Evolutionary conservation across 2,797 vertebrate species (phyloP).

Genomic region (Xenops minutus): DNA sequence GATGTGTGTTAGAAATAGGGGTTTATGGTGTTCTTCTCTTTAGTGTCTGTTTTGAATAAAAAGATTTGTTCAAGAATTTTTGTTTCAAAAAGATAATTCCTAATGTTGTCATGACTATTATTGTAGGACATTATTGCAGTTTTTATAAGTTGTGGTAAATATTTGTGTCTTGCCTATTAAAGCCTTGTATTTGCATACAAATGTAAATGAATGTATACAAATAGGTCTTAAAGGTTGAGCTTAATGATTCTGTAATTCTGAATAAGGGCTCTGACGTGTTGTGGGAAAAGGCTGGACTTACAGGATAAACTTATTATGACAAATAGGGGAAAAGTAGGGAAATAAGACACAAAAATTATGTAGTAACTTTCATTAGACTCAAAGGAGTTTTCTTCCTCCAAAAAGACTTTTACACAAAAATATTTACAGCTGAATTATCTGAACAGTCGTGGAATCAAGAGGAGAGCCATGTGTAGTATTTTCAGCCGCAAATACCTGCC

Average conservation of each 20-base stretch:
- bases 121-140: not conserved
- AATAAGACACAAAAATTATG: not conserved
- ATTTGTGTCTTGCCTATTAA: not conserved
- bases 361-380: not conserved
- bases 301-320: rapidly evolving
- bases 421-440: not conserved
- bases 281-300: not conserved
- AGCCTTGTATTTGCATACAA: not conserved
- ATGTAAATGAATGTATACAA: not conserved
- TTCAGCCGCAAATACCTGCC: not conserved
- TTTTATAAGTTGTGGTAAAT: not conserved
- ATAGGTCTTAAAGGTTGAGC: not conserved
- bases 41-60: not conserved
- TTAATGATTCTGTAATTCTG: not conserved
- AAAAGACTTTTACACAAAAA: not conserved
- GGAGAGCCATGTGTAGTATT: not conserved
- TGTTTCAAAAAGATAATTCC: not conserved
- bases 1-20: not conserved
- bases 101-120: not conserved
- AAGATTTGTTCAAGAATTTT: not conserved
- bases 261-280: not conserved
- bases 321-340: not conserved
- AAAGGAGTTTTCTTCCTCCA: not conserved
- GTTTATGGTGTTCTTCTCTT: not conserved
- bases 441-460: not conserved